Evolutionary conservation across 2,113 vertebrate species (phyloP).

Genomic region (Pseudorhombus dupliciocellatus): DNA sequence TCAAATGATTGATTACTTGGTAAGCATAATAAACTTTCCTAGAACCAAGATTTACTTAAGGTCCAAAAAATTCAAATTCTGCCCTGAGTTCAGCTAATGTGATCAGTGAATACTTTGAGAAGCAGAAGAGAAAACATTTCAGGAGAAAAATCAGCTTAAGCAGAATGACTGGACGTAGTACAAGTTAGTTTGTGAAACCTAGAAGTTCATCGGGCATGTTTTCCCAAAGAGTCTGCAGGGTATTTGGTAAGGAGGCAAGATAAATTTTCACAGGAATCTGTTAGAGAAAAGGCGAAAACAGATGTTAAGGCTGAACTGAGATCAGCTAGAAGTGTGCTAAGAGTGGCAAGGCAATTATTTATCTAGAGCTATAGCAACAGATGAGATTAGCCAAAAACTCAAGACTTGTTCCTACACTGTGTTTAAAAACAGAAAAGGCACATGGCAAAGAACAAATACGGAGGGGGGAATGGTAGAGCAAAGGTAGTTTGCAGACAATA

Average conservation of each 20-base stretch:
- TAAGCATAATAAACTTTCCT: too few relatives aligned
- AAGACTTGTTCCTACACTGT: conserved; percentile 26
- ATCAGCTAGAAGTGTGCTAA: conserved; percentile 53
- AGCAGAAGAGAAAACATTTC: neutral
- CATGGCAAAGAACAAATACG: conserved; percentile 53
- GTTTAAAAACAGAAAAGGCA: conserved; percentile 71
- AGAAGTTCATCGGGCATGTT: neutral
- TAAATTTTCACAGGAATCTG: neutral
- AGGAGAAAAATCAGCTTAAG: neutral
- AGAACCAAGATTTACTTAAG: too few relatives aligned
- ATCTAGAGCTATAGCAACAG: neutral
- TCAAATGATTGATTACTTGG: too few relatives aligned
- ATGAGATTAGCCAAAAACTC: neutral
- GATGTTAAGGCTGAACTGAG: conserved; percentile 38
- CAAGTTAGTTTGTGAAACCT: neutral
- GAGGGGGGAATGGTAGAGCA: neutral
- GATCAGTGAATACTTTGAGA: neutral
- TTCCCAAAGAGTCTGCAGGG: neutral
- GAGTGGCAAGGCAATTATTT: conserved; percentile 50
- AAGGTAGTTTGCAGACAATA: neutral
- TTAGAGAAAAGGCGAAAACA: conserved; percentile 43
- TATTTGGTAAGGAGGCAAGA: conserved; percentile 23
- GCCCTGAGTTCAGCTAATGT: neutral
- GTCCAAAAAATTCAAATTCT: too few relatives aligned
- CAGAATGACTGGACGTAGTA: neutral